A percentile compares a stretch with the other conserved stretches of the same genome.
Evolutionary conservation across 2,888 invertebrate species (phyloP).

Genomic region (Volucella inflata): DNA sequence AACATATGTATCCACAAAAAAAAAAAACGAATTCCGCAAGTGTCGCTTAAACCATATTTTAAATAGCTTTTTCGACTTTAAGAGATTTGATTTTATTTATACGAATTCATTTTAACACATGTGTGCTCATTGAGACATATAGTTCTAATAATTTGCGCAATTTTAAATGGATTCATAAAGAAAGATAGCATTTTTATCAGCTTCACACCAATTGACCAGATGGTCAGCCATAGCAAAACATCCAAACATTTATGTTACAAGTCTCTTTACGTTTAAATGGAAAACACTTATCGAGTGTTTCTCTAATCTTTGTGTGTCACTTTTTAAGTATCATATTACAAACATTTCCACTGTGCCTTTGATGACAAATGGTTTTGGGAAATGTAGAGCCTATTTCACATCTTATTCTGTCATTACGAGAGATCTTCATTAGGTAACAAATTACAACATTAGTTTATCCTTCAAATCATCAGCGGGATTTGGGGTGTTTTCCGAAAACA

Average conservation of each 20-base stretch:
- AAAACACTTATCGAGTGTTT: constrained; percentile 60
- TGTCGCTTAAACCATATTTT: no score
- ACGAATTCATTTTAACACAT: no score
- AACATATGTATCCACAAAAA: no score
- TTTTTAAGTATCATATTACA: constrained; percentile 68
- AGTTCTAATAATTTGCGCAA: constrained; percentile 23
- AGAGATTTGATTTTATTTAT: no score
- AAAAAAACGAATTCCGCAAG: no score
- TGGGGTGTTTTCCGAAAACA: constrained; percentile 79
- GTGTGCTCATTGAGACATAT: background rate
- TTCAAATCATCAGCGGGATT: background rate
- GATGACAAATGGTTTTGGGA: constrained; percentile 62
- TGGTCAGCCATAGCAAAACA: constrained; percentile 33
- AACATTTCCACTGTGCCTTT: constrained; percentile 29
- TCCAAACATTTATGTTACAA: constrained; percentile 22
- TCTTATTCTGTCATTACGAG: constrained; percentile 32
- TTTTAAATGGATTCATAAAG: constrained; percentile 44
- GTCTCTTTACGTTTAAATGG: constrained; percentile 43
- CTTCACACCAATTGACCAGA: constrained; percentile 56
- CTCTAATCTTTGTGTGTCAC: constrained; percentile 58
- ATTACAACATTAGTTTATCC: constrained; percentile 49
- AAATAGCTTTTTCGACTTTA: no score
- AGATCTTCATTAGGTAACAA: constrained; percentile 49
- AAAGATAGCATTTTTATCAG: constrained; percentile 29
- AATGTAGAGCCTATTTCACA: constrained; percentile 40